Evolutionary conservation across 2,888 invertebrate genomes (phyloP), one percentile per base, ranked within the genome.

Genomic region (Cerceris ruficornis): DNA sequence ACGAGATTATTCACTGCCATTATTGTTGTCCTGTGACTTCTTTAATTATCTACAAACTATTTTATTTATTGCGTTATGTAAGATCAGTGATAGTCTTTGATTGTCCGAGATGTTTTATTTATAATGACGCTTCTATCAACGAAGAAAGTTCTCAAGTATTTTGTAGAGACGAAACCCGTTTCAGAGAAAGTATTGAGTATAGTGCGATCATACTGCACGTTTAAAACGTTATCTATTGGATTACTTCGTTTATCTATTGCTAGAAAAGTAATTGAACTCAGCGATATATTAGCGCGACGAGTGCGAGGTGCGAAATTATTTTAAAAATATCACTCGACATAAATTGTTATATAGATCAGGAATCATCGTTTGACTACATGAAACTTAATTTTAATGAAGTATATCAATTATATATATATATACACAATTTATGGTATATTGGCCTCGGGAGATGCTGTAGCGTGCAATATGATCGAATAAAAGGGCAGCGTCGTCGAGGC

Each of bases 1-100:
- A 86, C 66, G 79, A 86, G 86, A 88, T 88, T 86, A 87, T 88
- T 87, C 90, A 90, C 90, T 91, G 90, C 91, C 90, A 90, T 87
- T 88, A 82, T 88, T 83, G 77, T 88, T 88, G 82, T 82, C 85
- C 82, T 73, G 81, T 83, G 65, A 78, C 61, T 68, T 82, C 80
- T 87, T 72, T 59, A 70, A 83, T 69, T 72, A 17, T 78, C n/a
- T 80, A 80, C 69, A 60, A 82, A 17, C 59, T 69, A 76, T 69
- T 82, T 79, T 84, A 85, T 85, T 87, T 85, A 87, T 87, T 86
- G 76, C 80, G 76, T 85, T 81, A 62, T 65, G 68, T 79, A 79
- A 79, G 73, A 80, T 80, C 41, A 58, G 71, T 69, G 55, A 77
- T 73, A 42, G 76, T 71, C 72, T 41, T 54, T 15, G 61, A 75